These are phyloP conservation scores for Carterocephalus palaemon DNA, from an alignment of 2,888 invertebrate genomes.

Conservation along the genomic window DNA sequence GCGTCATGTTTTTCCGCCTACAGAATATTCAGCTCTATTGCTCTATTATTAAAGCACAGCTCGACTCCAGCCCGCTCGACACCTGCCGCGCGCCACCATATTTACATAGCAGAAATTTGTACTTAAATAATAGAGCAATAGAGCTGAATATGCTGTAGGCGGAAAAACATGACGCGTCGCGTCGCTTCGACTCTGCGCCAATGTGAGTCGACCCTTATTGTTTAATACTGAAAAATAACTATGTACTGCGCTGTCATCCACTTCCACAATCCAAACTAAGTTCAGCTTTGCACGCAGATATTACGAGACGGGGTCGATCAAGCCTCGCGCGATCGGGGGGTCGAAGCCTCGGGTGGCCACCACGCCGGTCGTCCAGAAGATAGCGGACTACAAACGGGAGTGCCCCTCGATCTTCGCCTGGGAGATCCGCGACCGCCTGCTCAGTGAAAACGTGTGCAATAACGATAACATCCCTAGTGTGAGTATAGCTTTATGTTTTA, in stretches of 20 bases:
- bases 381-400: conserved; percentile 97
- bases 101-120: no score
- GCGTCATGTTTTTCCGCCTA: no score
- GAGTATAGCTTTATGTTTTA: conserved; percentile 75
- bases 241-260: conserved; percentile 40
- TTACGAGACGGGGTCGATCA: conserved; percentile 98
- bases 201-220: no score
- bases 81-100: no score
- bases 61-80: no score
- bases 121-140: no score
- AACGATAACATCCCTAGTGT: conserved; percentile 99
- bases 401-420: conserved; percentile 99
- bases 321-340: conserved; percentile 97
- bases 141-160: background rate
- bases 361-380: conserved; percentile 94
- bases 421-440: conserved; percentile 97
- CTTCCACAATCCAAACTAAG: conserved; percentile 68
- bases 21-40: no score
- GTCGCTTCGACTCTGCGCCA: no score
- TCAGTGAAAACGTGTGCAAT: conserved; percentile 96
- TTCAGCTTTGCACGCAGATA: conserved; percentile 84
- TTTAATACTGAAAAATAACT: no score
- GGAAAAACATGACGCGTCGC: no score
- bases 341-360: conserved; percentile 97
- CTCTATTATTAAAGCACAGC: no score